phyloP scores from a whole-genome alignment of 1,140 invertebrate species.

The Diachasma alloeum region DNA sequence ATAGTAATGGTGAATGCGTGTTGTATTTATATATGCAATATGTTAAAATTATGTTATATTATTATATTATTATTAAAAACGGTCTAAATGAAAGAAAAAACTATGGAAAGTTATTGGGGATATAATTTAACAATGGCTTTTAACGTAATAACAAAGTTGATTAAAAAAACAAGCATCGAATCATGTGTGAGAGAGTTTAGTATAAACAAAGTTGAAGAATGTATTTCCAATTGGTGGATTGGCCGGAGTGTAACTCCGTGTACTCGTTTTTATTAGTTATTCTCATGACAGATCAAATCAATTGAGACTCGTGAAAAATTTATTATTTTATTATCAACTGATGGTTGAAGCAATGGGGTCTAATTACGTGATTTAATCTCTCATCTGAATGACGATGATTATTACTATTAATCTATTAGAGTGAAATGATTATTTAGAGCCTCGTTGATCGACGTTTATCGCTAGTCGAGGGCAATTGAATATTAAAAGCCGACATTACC shows the following conservation, averaged over 20 bases:
- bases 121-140: conserved; percentile 38
- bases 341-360: neutral
- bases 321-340: neutral
- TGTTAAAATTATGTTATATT: conserved; percentile 34
- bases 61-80: neutral
- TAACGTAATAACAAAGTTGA: conserved; percentile 32
- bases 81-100: conserved; percentile 19
- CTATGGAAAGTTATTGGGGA: conserved; percentile 23
- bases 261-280: conserved; percentile 9
- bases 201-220: neutral
- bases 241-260: conserved; percentile 22
- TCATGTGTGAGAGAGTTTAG: neutral
- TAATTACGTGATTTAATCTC: neutral
- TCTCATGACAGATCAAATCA: neutral
- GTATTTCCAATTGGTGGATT: neutral
- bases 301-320: neutral
- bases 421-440: neutral
- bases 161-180: neutral
- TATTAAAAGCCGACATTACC: neutral
- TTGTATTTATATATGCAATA: conserved; percentile 57
- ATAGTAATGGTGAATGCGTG: conserved; percentile 51
- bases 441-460: conserved; percentile 12
- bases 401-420: neutral
- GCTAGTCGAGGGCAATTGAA: conserved; percentile 12
- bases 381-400: neutral